A percentile compares a stretch with the other conserved stretches of the same genome.
These are phyloP conservation scores for Euthynnus affinis DNA, from an alignment of 2,797 vertebrate species.

Conservation along the genomic window DNA sequence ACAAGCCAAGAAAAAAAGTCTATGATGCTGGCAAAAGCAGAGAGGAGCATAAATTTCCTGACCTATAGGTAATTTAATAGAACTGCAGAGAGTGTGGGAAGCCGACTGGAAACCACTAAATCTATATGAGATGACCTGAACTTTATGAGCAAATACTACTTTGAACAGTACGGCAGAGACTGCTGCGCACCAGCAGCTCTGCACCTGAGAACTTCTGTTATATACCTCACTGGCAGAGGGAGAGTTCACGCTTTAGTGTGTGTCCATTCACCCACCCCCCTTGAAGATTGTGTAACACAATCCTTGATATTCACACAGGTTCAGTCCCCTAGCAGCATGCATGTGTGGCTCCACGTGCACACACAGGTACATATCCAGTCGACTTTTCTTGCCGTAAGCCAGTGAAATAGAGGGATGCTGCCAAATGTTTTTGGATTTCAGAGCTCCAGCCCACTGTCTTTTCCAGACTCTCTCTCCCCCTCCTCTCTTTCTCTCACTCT, in stretches of 20 bases:
- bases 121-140: constrained; percentile 44
- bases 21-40: constrained; percentile 13
- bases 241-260: constrained; percentile 54
- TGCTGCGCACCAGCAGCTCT: constrained; percentile 47
- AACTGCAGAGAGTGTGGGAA: constrained; percentile 25
- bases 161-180: constrained; percentile 49
- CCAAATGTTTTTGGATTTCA: constrained; percentile 79
- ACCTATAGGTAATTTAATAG: constrained; percentile 43
- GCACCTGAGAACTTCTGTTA: constrained; percentile 22
- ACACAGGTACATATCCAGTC: constrained; percentile 59
- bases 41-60: constrained; percentile 34
- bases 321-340: constrained; percentile 54
- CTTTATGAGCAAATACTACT: constrained; percentile 51
- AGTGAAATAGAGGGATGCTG: constrained; percentile 68
- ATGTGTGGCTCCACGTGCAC: constrained; percentile 55
- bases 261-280: constrained; percentile 46
- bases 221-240: constrained; percentile 13
- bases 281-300: constrained; percentile 54
- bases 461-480: constrained; percentile 69
- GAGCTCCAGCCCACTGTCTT: constrained; percentile 67
- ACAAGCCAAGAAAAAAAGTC: constrained; percentile 29
- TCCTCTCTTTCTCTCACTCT: constrained; percentile 24
- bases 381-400: constrained; percentile 57
- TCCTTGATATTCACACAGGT: constrained; percentile 44
- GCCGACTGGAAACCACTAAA: constrained; percentile 58